Conservation (phyloP, 2,888 invertebrate genomes). For the Microlaimidae sp. region DNA sequence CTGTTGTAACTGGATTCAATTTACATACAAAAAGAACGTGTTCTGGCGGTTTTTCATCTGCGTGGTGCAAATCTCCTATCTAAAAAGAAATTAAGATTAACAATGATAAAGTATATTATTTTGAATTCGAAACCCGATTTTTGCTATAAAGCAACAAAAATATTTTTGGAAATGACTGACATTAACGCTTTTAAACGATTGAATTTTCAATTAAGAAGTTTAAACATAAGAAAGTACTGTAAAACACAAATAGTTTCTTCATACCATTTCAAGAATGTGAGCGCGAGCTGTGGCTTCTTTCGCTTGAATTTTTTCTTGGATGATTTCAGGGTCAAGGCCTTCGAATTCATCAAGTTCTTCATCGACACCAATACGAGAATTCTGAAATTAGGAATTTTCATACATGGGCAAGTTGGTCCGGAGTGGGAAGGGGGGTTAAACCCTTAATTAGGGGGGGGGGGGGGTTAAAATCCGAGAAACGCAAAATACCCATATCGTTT, state of each 20-base stretch:
- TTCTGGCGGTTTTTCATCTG: conserved; percentile 91
- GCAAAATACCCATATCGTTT: neutral
- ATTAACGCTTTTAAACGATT: no score
- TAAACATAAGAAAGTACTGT: no score
- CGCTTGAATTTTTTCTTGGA: conserved; percentile 67
- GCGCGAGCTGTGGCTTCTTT: conserved; percentile 89
- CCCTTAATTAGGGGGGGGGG: no score
- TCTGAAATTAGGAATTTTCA: conserved; percentile 10
- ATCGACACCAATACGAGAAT: conserved; percentile 57
- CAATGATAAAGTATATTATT: no score
- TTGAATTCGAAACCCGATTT: no score
- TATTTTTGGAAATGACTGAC: no score
- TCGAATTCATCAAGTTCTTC: conserved; percentile 76
- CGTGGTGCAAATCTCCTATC: conserved; percentile 85
- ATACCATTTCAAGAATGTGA: conserved; percentile 81
- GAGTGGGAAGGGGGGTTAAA: no score
- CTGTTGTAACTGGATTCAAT: conserved; percentile 89
- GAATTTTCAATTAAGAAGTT: no score
- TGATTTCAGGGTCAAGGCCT: conserved; percentile 63
- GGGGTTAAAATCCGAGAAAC: no score
- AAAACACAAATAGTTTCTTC: no score
- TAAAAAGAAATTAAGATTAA: conserved; percentile 19
- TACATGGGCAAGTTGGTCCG: no score
- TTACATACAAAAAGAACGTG: conserved; percentile 98
- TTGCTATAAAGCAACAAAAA: no score